These are phyloP conservation scores for Paraplagusia blochii DNA, from an alignment of 2,113 vertebrate genomes.

Conservation along the genomic window DNA sequence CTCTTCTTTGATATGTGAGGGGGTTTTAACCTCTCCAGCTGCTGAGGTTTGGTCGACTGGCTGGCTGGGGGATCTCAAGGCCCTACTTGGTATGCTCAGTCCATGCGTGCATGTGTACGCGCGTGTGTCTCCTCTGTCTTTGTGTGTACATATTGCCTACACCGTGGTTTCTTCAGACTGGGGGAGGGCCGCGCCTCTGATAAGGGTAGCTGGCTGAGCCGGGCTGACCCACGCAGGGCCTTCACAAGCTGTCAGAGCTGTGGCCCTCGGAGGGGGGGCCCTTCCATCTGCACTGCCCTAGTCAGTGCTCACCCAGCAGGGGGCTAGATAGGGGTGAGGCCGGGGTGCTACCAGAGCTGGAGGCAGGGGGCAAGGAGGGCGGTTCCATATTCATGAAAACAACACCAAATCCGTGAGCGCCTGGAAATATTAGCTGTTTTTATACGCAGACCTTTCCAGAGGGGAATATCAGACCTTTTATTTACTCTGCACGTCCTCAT, in stretches of 20 bases:
- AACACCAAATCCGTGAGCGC: constrained; percentile 30
- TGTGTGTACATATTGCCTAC: constrained; percentile 54
- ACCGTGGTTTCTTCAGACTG: constrained; percentile 60
- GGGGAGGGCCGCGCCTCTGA: constrained; percentile 70
- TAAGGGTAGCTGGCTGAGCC: constrained; percentile 73
- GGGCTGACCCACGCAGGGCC: constrained; percentile 71
- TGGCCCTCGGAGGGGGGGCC: constrained; percentile 73
- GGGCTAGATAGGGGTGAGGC: constrained; percentile 61
- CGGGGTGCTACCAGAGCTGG: constrained; percentile 55
- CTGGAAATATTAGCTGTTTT: constrained; percentile 15
- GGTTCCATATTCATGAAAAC: constrained; percentile 56
- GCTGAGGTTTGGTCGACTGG: constrained; percentile 70
- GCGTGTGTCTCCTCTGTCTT: constrained; percentile 33
- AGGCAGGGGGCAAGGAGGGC: constrained; percentile 47
- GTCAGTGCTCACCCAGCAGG: constrained; percentile 70
- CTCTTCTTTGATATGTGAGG: constrained; percentile 78
- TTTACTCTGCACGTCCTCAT: background rate
- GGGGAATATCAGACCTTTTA: background rate
- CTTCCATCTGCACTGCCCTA: constrained; percentile 69
- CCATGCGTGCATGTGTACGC: constrained; percentile 44
- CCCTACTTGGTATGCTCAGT: constrained; percentile 77
- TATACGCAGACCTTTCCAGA: background rate
- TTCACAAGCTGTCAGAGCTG: constrained; percentile 79
- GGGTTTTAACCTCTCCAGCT: constrained; percentile 81
- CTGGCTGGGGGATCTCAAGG: constrained; percentile 68